Evolutionary conservation across 2,113 vertebrate genomes (phyloP), one percentile per base, ranked within the genome.

Genomic region (Oostethus manadensis): DNA sequence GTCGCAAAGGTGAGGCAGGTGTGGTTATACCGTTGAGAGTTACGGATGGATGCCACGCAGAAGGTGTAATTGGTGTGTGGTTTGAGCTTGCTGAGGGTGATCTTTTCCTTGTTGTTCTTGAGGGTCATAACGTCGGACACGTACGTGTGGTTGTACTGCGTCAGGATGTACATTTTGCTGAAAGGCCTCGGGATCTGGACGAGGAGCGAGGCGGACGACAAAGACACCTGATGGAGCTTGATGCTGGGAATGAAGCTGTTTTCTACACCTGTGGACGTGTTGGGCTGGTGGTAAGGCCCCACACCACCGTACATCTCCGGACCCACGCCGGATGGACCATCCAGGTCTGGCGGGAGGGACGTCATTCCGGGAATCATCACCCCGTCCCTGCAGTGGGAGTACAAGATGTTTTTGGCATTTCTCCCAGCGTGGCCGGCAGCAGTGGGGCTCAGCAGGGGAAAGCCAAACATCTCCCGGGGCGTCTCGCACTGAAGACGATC

Each of bases 111-210:
- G 76, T 92, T 95, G 74, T 94, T 93, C 69, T 94, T 98, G 33
- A 99, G 86, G 5, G 92, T 98, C 84, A 93, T 97, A 58, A 99
- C 93, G 45, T 99, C 96, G 14, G 95, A 98, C 65, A 97, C 93
- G 0, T 89, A 95, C 68, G 94, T 96, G 53, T 95, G 90, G 76
- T 99, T 98, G 86, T 98, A 95, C 18, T 98, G 95, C 5, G 97
- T 96, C 48, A 99, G 88, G 26, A 99, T 93, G n/a, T 98, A 99
- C 95, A 99, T 96, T 88, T 98, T 98, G 84, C 94, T 98, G 86
- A 90, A 98, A 48, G 95, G 96, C 51, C 87, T 91, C 0, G 97
- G 97, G 62, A 99, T 99, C 70, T 93, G 93, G 60, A 99, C 94
- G 70, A 96, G 84, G 60, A 99, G 73, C 20, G 94, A 93, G 42